Evolutionary conservation across 1,140 invertebrate species (phyloP).

Genomic region (Antheraea mylitta): DNA sequence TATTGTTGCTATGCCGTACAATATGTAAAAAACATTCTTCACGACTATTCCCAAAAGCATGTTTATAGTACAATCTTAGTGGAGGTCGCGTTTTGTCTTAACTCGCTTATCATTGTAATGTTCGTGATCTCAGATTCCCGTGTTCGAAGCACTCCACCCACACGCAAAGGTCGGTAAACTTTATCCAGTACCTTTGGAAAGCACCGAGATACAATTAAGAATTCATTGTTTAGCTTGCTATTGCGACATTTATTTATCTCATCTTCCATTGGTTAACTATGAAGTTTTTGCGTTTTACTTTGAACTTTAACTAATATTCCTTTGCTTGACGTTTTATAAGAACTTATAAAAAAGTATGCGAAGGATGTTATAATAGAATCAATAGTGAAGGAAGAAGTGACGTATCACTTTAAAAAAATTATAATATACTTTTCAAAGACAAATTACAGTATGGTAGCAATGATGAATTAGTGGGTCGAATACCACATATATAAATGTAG

Average conservation of each 20-base stretch:
- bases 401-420: too few species aligned
- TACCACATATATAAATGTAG: too few species aligned
- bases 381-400: too few species aligned
- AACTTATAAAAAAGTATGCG: too few species aligned
- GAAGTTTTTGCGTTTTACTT: background rate
- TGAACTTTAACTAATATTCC: background rate
- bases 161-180: conserved; percentile 49
- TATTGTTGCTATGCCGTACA: too few species aligned
- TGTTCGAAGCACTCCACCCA: conserved; percentile 40
- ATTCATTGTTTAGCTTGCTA: conserved; percentile 60
- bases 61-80: background rate
- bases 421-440: too few species aligned
- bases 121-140: conserved; percentile 17
- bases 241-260: conserved; percentile 68
- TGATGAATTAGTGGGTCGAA: too few species aligned
- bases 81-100: background rate
- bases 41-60: too few species aligned
- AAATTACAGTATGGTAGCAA: too few species aligned
- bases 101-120: conserved; percentile 10
- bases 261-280: conserved; percentile 37
- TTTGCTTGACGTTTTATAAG: background rate
- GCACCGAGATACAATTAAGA: conserved; percentile 62
- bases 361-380: too few species aligned
- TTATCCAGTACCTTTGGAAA: conserved; percentile 48
- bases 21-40: too few species aligned